Evolutionary conservation across 2,113 vertebrate species (phyloP), one percentile per base, ranked within the genome.

Genomic region (Lagopus muta): DNA sequence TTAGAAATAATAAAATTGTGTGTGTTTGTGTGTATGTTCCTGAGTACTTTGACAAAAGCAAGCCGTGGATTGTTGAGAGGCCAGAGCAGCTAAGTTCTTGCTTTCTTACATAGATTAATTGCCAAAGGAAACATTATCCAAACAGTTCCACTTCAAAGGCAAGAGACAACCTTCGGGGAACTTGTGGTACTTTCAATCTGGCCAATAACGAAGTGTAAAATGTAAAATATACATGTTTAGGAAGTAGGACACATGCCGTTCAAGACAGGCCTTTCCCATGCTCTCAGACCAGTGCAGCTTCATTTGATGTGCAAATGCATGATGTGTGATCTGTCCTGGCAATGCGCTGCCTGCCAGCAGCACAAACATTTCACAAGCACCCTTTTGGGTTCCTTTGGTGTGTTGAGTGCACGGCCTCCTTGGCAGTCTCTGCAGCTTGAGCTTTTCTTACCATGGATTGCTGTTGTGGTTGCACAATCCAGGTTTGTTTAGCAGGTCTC

Each of bases 111-210:
- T 50, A 97, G 97, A 97, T 96, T 97, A 97, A 97, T 96, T 96
- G 96, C 95, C 96, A 96, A 94, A 96, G 94, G 98, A 98, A 98
- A 98, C 97, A 96, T 95, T 97, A 97, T 97, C 97, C 97, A 89
- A 96, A 96, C 97, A 97, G 76, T 96, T 96, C 94, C 93, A 98
- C 97, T 97, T 98, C 97, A 97, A 98, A 98, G 97, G 85, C 96
- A 67, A 70, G 88, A 85, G 72, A 93, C 97, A 96, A 95, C 93
- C 93, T 88, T 95, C 69, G 84, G 87, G 92, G 96, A 96, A 95
- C 97, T 96, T 92, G 86, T 27, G 84, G 94, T 90, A 93, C 97
- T 95, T 96, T 96, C 80, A 90, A 30, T 94, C 95, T 97, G 96
- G 92, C 97, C 96, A 89, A 85, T 95, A 93, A 96, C 95, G 95